Evolutionary conservation across 2,113 vertebrate genomes (phyloP).

Genomic region (Leptobrachium ailaonicum): DNA sequence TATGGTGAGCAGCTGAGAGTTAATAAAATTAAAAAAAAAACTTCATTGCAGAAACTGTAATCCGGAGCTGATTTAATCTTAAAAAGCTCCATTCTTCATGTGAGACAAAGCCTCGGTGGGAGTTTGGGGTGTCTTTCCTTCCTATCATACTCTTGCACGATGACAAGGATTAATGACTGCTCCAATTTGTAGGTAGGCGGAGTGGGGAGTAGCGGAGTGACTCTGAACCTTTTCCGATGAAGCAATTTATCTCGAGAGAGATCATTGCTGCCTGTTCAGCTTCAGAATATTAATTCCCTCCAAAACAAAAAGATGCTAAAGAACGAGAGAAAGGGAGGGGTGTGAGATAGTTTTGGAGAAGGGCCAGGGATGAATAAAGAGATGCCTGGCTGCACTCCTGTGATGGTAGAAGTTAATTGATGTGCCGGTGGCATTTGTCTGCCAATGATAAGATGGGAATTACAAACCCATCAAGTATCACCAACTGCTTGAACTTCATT

Average conservation of each 20-base stretch:
- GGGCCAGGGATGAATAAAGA: slow-evolving; percentile 75
- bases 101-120: slow-evolving; percentile 42
- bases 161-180: slow-evolving; percentile 82
- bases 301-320: slow-evolving; percentile 69
- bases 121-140: slow-evolving; percentile 35
- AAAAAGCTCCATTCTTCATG: slow-evolving; percentile 39
- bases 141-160: slow-evolving; percentile 36
- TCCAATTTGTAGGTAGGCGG: slow-evolving; percentile 65
- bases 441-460: slow-evolving; percentile 45
- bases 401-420: slow-evolving; percentile 47
- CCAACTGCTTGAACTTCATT: slow-evolving; percentile 10
- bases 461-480: slow-evolving; percentile 10
- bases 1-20: slow-evolving; percentile 23
- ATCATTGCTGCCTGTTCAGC: slow-evolving; percentile 63
- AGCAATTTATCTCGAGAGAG: slow-evolving; percentile 76
- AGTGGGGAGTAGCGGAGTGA: slow-evolving; percentile 58
- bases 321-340: slow-evolving; percentile 51
- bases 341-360: slow-evolving; percentile 57
- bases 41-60: slow-evolving; percentile 24
- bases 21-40: slow-evolving; percentile 47
- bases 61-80: slow-evolving; percentile 40
- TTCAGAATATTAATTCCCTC: slow-evolving; percentile 73
- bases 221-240: slow-evolving; percentile 72
- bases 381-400: slow-evolving; percentile 54
- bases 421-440: slow-evolving; percentile 42